Conservation (phyloP, 2,888 invertebrate species). For the Lochmaea capreae region DNA sequence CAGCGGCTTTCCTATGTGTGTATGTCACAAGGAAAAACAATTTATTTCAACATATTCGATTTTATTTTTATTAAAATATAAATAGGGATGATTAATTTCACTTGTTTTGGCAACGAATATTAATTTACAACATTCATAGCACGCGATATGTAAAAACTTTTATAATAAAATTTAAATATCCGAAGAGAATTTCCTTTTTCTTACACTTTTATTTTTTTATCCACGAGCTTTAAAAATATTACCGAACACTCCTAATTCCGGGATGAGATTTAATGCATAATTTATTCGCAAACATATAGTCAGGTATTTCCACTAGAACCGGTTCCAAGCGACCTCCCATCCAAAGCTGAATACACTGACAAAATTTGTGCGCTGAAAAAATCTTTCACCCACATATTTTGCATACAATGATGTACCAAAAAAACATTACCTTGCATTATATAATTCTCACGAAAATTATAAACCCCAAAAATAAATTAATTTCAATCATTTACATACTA, state of each 20-base stretch:
- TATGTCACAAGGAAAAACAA: too few species aligned
- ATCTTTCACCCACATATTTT: not conserved
- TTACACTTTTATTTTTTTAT: too few species aligned
- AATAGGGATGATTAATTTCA: too few species aligned
- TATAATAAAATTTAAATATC: too few species aligned
- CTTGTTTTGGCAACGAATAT: too few species aligned
- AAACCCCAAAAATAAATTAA: not conserved
- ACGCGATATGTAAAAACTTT: too few species aligned
- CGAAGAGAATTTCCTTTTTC: too few species aligned
- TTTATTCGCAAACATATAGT: not conserved
- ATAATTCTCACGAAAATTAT: not conserved
- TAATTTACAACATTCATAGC: too few species aligned
- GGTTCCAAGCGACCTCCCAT: not conserved
- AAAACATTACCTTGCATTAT: slow-evolving; percentile 5
- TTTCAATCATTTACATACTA: not conserved
- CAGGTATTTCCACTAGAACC: slow-evolving; percentile 7
- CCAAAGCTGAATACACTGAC: not conserved
- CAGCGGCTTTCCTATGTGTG: too few species aligned
- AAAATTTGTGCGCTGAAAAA: not conserved
- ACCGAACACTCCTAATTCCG: not conserved
- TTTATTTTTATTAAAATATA: too few species aligned
- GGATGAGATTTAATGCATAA: slow-evolving; percentile 5
- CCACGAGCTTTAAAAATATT: not conserved
- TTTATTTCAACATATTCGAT: too few species aligned
- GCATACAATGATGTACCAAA: not conserved